Evolutionary conservation across 2,797 vertebrate species (phyloP), one percentile per base, ranked within the genome.

Genomic region (Cirrhinus mrigala): DNA sequence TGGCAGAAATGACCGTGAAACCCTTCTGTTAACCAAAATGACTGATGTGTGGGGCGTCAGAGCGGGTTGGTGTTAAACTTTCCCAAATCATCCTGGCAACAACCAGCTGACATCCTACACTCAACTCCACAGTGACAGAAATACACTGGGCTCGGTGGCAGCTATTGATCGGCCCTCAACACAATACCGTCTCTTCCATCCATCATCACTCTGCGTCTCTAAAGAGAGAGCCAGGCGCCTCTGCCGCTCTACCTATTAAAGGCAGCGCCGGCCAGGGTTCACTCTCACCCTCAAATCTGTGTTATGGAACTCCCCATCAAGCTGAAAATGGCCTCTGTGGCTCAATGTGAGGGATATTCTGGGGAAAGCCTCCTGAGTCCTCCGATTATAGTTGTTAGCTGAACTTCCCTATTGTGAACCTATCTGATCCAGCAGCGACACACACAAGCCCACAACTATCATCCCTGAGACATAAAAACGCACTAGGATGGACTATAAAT

Each of bases 51-150:
- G 56, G 71, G 73, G 85, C 20, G 82, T 64, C 85, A 80, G 70
- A 84, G 74, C 69, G 24, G 66, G 81, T 69, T 87, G 82, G 82
- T 87, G 90, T 87, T 90, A 90, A 89, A 90, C 88, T 86, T 87
- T 88, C 87, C 68, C 84, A 83, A 90, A 89, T 89, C 89, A 90
- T 82, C 80, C 85, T 76, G 86, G 87, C 89, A 88, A 88, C 89
- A 90, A 88, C 83, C 83, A 86, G 87, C 87, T 82, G 86, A 89
- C 88, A 89, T 82, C 79, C 84, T 81, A 86, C 83, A 87, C 85
- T 88, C 87, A 83, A 73, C 48, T 83, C 75, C 68, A 83, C 88
- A 84, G 88, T 87, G 87, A 90, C 85, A 89, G 88, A 88, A 88
- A 88, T 84, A 88, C 87, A 88, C 83, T 81, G 84, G 74, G 83